These are phyloP conservation scores for Poecile montanus DNA, from an alignment of 2,797 vertebrate genomes.

Conservation along the genomic window DNA sequence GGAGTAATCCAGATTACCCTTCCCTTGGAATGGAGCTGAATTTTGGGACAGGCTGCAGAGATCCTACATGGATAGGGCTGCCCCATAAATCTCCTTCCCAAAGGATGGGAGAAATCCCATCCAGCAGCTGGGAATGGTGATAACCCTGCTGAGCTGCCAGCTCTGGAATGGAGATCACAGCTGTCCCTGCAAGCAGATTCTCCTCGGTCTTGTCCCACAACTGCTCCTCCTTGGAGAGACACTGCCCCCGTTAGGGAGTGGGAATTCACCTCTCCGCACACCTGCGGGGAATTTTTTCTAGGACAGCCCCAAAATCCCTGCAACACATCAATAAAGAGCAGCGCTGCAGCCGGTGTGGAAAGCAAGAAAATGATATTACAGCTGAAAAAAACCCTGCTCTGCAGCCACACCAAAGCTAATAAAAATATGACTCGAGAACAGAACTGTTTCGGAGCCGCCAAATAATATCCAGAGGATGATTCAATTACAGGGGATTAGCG, in stretches of 20 bases:
- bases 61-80: rapidly evolving
- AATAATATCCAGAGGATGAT: constrained; percentile 37
- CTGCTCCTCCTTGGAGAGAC: background rate
- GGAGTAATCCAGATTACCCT: background rate
- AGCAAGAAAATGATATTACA: constrained; percentile 9
- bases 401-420: background rate
- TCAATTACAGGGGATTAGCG: constrained; percentile 64
- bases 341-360: background rate
- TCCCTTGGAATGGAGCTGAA: background rate
- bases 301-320: background rate
- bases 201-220: background rate
- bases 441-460: constrained; percentile 9
- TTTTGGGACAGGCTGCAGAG: background rate
- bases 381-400: background rate
- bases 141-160: rapidly evolving
- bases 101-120: background rate
- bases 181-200: background rate
- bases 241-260: rapidly evolving
- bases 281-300: rapidly evolving
- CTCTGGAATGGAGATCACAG: background rate
- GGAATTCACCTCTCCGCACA: rapidly evolving
- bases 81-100: background rate
- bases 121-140: rapidly evolving
- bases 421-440: constrained; percentile 31
- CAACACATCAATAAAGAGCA: background rate